These are phyloP conservation scores for Xestia c-nigrum DNA, from an alignment of 2,888 invertebrate genomes.

Conservation along the genomic window DNA sequence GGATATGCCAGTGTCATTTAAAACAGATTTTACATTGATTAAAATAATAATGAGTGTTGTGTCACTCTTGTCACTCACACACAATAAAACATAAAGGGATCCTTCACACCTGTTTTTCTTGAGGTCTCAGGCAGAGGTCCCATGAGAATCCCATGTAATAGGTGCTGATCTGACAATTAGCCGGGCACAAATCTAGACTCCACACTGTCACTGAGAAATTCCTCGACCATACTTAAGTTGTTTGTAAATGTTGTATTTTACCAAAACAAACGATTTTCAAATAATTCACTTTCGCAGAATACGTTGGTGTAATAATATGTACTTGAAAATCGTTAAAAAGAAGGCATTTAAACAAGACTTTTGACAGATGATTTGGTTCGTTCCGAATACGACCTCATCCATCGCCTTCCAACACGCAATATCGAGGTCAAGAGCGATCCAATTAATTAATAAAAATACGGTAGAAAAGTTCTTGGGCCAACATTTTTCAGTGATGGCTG, in stretches of 20 bases:
- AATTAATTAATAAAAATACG: constrained; percentile 7
- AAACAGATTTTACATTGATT: constrained; percentile 37
- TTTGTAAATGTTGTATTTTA: neutral
- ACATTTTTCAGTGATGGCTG: constrained; percentile 1
- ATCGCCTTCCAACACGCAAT: constrained; percentile 3
- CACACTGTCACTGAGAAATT: neutral
- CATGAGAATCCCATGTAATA: neutral
- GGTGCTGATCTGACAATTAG: neutral
- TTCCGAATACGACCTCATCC: neutral
- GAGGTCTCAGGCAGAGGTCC: neutral
- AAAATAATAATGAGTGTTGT: constrained; percentile 24
- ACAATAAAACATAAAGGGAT: neutral
- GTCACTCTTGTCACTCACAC: neutral
- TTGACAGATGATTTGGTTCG: neutral
- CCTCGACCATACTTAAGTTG: neutral
- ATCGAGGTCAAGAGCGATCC: constrained; percentile 35
- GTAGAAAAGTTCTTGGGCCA: neutral
- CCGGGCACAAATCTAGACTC: neutral
- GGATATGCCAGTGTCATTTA: constrained; percentile 37
- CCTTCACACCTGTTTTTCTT: neutral
- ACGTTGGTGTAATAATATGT: too few species aligned
- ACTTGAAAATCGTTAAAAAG: neutral
- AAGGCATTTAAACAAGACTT: neutral
- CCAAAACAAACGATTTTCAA: neutral
- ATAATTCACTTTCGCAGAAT: too few species aligned